phyloP scores from a whole-genome alignment of 2,797 vertebrate species.

The Coccyzus lansbergi region DNA sequence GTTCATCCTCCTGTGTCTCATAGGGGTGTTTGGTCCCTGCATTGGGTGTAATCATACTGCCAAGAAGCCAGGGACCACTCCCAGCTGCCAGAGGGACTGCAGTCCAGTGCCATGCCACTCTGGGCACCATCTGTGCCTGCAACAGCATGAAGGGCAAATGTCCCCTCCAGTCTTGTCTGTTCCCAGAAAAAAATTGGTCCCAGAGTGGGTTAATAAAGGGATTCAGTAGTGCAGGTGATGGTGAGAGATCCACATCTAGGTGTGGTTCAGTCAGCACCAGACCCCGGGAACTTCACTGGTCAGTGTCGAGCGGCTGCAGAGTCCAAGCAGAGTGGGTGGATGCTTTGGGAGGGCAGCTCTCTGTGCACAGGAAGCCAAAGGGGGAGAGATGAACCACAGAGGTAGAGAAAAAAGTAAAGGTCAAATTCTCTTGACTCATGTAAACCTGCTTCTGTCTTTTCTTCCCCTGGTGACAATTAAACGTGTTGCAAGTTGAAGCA shows the following conservation, averaged over 20 bases:
- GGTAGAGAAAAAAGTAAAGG: neutral
- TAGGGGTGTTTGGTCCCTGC: neutral
- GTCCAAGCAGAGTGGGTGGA: fast-evolving
- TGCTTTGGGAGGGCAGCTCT: neutral
- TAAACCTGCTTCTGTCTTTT: neutral
- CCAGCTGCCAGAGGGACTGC: too few relatives aligned
- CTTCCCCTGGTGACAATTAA: neutral
- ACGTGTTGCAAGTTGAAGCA: neutral
- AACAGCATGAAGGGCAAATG: neutral
- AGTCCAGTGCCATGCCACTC: neutral
- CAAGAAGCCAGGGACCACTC: neutral
- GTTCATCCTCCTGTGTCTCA: neutral
- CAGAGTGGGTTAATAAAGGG: neutral
- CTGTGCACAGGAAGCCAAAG: neutral
- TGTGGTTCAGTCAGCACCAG: neutral
- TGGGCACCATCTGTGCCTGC: neutral
- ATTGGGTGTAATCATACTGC: fast-evolving
- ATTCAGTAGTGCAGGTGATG: neutral
- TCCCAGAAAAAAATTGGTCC: neutral
- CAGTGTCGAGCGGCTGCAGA: neutral
- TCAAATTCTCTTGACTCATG: neutral
- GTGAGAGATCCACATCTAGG: neutral
- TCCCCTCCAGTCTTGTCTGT: neutral
- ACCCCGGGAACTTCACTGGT: fast-evolving
- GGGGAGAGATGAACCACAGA: neutral